These are phyloP conservation scores for Dicaeum eximium DNA, from an alignment of 2,113 vertebrate genomes.

Conservation along the genomic window DNA sequence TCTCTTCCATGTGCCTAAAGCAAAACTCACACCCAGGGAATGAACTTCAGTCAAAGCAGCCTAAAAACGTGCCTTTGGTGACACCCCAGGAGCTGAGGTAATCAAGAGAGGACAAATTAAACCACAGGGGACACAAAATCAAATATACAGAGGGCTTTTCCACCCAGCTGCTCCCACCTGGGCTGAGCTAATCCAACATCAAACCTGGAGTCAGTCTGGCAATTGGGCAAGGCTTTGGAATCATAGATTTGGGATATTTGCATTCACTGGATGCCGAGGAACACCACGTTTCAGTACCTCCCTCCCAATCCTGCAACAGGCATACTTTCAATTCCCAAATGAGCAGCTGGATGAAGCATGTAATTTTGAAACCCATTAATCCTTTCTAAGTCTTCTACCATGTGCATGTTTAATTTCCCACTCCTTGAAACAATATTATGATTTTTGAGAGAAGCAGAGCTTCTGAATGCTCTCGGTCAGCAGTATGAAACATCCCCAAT, in stretches of 20 bases:
- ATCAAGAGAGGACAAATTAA: background rate
- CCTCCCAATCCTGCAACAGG: background rate
- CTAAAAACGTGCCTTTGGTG: background rate
- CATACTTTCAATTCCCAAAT: background rate
- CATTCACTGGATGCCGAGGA: background rate
- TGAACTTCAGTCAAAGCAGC: background rate
- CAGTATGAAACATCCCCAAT: background rate
- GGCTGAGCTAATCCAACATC: background rate
- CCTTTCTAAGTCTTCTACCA: slow-evolving; percentile 3
- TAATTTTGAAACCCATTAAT: slow-evolving; percentile 16
- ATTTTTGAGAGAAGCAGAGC: background rate
- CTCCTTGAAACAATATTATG: background rate
- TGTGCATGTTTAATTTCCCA: background rate
- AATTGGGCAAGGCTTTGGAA: background rate
- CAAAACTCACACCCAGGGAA: background rate
- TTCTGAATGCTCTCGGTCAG: background rate
- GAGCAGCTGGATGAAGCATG: slow-evolving; percentile 21
- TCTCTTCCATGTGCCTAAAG: background rate
- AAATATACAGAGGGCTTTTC: background rate
- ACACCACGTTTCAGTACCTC: background rate
- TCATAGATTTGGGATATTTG: background rate
- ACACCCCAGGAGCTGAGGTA: background rate
- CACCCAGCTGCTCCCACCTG: background rate
- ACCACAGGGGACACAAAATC: background rate
- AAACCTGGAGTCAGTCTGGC: background rate